Conservation (phyloP, 2,797 vertebrate genomes). For the Poecilia gillii region DNA sequence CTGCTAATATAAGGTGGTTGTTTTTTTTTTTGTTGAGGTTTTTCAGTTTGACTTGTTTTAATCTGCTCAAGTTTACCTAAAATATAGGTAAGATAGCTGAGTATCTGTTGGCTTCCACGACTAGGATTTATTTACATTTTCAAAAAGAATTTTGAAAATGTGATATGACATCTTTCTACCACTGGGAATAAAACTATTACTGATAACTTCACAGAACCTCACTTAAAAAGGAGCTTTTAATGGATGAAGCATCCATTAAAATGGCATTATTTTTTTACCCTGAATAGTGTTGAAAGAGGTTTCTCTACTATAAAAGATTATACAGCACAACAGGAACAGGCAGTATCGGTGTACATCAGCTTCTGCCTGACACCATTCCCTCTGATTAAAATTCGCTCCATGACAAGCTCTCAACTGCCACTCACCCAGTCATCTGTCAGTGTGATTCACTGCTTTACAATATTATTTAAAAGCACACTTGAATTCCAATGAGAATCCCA, state of each 20-base stretch:
- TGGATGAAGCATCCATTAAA: neutral
- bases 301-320: constrained; percentile 33
- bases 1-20: neutral
- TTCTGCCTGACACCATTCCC: constrained; percentile 54
- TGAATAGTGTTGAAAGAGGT: neutral
- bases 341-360: constrained; percentile 50
- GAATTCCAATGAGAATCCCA: constrained; percentile 79
- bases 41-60: neutral
- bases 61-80: neutral
- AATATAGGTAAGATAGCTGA: neutral
- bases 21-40: too few relatives aligned
- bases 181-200: neutral
- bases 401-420: constrained; percentile 72
- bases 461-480: constrained; percentile 71
- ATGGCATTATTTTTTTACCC: neutral
- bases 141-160: too few relatives aligned
- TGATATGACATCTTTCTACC: neutral
- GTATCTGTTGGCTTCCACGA: neutral
- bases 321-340: constrained; percentile 36
- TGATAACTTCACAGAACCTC: neutral
- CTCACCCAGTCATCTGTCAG: constrained; percentile 74
- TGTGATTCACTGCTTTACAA: constrained; percentile 56
- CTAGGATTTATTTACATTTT: neutral
- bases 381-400: constrained; percentile 70
- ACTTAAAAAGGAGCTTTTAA: neutral